A percentile compares a stretch with the other conserved stretches of the same genome.
These are phyloP conservation scores for Ornithorhynchus anatinus DNA, from an alignment of 2,113 vertebrate species.

Conservation along the genomic window DNA sequence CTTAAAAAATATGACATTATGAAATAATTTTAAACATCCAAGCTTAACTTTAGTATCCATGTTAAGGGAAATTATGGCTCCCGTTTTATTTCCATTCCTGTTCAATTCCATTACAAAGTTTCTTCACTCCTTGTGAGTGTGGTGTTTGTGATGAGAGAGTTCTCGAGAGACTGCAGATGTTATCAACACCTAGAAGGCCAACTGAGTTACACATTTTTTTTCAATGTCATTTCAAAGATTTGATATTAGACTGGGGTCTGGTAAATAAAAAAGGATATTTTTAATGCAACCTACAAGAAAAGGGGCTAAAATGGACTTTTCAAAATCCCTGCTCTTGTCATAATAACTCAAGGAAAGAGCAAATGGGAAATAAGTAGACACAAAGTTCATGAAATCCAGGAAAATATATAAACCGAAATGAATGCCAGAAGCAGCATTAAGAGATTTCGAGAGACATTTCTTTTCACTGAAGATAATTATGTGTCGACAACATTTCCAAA, in stretches of 20 bases:
- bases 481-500: constrained; percentile 6
- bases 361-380: not conserved
- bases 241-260: not conserved
- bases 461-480: constrained; percentile 3
- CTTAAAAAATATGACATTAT: no score
- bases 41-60: no score
- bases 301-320: not conserved
- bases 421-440: not conserved
- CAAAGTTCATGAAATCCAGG: not conserved
- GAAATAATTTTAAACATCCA: no score
- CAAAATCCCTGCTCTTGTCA: not conserved
- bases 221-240: not conserved
- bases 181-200: not conserved
- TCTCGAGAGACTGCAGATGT: not conserved
- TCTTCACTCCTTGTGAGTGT: not conserved
- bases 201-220: not conserved
- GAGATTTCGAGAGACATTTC: not conserved
- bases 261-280: not conserved
- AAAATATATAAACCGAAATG: not conserved
- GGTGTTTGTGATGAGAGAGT: not conserved
- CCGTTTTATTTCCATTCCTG: no score
- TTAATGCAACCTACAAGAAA: not conserved
- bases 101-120: no score
- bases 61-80: no score
- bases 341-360: not conserved